Conservation (phyloP, 2,113 vertebrate genomes). For the Podiceps cristatus region DNA sequence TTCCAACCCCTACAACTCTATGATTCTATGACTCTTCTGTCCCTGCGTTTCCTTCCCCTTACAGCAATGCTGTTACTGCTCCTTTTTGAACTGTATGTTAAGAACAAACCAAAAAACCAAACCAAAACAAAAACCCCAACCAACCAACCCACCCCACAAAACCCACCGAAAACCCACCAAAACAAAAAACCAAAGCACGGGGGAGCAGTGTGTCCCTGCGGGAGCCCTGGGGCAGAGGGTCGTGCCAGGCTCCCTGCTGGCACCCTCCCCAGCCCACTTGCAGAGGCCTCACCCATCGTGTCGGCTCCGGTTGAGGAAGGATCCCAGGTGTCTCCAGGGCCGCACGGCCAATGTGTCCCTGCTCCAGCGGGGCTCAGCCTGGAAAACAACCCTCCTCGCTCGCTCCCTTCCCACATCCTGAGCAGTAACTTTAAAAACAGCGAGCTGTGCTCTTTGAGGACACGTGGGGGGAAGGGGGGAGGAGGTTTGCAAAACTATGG, state of each 20-base stretch:
- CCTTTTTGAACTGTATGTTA: background rate
- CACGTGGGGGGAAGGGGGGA: background rate
- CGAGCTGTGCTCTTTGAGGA: background rate
- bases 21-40: background rate
- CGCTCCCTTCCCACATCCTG: constrained; percentile 19
- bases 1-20: no score
- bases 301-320: background rate
- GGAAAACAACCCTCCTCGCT: fast-evolving
- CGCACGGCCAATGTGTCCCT: fast-evolving
- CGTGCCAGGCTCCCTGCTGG: background rate
- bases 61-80: background rate
- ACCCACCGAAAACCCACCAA: no score
- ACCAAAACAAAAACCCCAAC: no score
- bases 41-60: background rate
- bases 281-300: background rate
- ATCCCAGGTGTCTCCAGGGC: background rate
- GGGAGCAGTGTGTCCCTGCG: background rate
- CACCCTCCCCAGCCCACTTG: background rate
- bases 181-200: background rate
- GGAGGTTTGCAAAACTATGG: background rate
- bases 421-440: background rate
- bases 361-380: background rate
- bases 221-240: background rate
- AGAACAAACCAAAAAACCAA: no score
- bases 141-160: no score